Conservation (phyloP, 1,140 invertebrate species). For the Drosophila navojoa region DNA sequence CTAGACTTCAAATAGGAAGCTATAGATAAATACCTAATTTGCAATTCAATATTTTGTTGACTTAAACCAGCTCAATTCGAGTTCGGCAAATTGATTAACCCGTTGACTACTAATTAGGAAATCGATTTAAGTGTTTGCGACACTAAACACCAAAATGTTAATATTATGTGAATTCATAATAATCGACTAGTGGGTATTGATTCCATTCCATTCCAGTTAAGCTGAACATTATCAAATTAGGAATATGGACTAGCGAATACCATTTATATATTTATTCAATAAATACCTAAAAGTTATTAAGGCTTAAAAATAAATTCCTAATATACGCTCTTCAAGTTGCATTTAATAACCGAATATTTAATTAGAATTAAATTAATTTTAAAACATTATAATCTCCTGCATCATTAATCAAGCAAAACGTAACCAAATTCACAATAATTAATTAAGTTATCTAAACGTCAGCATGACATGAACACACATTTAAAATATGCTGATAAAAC, state of each 20-base stretch:
- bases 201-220: neutral
- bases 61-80: neutral
- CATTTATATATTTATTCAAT: neutral
- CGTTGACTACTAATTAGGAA: conserved; percentile 14
- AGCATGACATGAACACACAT: neutral
- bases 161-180: conserved; percentile 44
- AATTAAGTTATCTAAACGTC: neutral
- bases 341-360: too few relatives aligned
- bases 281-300: neutral
- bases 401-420: neutral
- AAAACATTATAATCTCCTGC: too few relatives aligned
- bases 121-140: conserved; percentile 43
- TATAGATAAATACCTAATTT: neutral
- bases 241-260: neutral
- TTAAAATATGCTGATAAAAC: too few relatives aligned
- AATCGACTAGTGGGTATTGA: conserved; percentile 3
- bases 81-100: neutral
- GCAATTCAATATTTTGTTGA: neutral
- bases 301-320: too few relatives aligned
- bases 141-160: conserved; percentile 18
- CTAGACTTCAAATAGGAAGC: too few relatives aligned
- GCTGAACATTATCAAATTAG: neutral
- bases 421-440: conserved; percentile 1
- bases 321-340: too few relatives aligned
- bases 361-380: too few relatives aligned